Conservation (phyloP, 2,888 invertebrate species). For the Eutolmus rufibarbis region DNA sequence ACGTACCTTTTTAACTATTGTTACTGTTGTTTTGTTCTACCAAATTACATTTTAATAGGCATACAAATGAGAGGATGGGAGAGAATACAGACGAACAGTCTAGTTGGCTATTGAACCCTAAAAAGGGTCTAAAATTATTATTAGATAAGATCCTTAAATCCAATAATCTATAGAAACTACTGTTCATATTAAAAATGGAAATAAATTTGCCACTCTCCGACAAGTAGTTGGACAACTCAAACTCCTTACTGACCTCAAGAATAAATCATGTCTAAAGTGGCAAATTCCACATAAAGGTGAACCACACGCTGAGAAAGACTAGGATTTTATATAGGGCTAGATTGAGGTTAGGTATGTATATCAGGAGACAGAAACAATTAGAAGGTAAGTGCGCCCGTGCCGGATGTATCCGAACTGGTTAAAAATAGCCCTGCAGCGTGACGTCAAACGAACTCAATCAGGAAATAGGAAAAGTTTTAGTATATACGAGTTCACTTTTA, state of each 20-base stretch:
- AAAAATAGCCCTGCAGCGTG: not conserved
- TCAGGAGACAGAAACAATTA: not conserved
- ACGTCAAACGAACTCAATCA: conserved; percentile 7
- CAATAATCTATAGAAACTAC: too few species aligned
- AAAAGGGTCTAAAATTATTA: too few species aligned
- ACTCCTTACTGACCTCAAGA: not conserved
- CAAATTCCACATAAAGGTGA: not conserved
- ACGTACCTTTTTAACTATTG: too few species aligned
- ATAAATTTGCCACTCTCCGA: not conserved
- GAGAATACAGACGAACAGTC: too few species aligned
- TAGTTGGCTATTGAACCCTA: too few species aligned
- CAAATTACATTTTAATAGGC: too few species aligned
- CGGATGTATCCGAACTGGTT: not conserved
- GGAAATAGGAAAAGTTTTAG: conserved; percentile 11
- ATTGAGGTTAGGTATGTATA: not conserved
- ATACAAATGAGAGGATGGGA: too few species aligned
- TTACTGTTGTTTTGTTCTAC: too few species aligned
- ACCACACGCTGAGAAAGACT: not conserved
- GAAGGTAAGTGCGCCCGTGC: not conserved
- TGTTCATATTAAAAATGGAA: too few species aligned
- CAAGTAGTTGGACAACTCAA: not conserved
- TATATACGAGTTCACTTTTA: not conserved
- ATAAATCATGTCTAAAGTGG: not conserved
- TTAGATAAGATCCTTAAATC: too few species aligned
- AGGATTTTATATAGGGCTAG: not conserved